Base-by-base conservation (phyloP, 2,797 vertebrate genomes). In the Cetoscarus ocellatus region DNA sequence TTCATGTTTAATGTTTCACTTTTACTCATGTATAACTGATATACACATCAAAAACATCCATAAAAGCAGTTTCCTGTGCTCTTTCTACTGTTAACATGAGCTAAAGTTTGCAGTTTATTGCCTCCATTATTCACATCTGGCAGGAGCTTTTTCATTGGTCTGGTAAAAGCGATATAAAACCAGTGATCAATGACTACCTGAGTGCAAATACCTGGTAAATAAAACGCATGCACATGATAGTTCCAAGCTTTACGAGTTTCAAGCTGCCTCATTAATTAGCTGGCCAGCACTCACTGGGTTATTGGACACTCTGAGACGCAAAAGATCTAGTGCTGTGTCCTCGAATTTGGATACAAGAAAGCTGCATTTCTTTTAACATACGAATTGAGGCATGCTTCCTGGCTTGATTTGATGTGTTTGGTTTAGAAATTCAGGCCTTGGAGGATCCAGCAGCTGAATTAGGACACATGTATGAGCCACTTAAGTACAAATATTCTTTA, bases 161-260 rank as follows among this genome's bases (percentile, higher is more conserved):
- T 69, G 61, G 13, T 68, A 77, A 52, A 62, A 55, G 54, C 14
- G 14, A 48, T 64, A 84, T 75, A 74, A 85, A 84, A 84, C 48
- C 74, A 60, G 55, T 67, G 73, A 86, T 90, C 74, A 59, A 73
- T 84, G 67, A 71, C 73, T 55, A 66, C 39, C 59, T 50, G 47
- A 70, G 65, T 66, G 57, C 64, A 79, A 75, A 73, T 75, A 70
- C 56, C 56, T 63, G 55, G 47, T 66, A 63, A 80, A 63, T 56
- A 35, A 54, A 76, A 61, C 54, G 15, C 4, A 10, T 61, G 47
- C 49, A 51, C 39, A 10, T 61, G 49, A 39, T 58, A 57, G 59
- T 59, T 60, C 36, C 38, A 14, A 40, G 60, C 42, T 71, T 79
- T 75, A 89, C 35, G 43, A 79, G 61, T 51, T 52, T 39, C 58